Base-by-base conservation (phyloP, 2,888 invertebrate genomes). In the Glyphotaelius pellucidus region DNA sequence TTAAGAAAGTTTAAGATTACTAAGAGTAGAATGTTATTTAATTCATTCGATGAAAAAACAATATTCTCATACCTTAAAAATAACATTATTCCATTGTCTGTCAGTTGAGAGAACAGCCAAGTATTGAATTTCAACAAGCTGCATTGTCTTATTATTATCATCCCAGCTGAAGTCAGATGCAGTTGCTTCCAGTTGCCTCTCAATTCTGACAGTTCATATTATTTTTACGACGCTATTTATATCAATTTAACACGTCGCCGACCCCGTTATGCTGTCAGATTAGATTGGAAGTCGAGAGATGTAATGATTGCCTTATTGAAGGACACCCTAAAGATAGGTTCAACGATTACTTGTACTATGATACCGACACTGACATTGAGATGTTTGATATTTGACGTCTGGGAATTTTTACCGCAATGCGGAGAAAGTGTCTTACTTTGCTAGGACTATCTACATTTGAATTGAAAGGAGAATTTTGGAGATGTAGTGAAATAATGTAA, bases 381-480 rank as follows among this genome's bases (percentile, higher is more conserved):
- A n/a, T n/a, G 25, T 67, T 67, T 67, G 67, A n/a, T 89, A 80
- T 89, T 89, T 80, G 89, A 89, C 79, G 80, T 89, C 80, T 15
- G 79, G 38, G 80, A 32, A 80, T 80, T 89, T 89, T 80, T 89
- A 89, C 89, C 89, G 89, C 89, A 89, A 31, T 89, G 89, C 89
- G 79, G 81, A 47, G 32, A 67, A 67, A 32, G 80, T 32, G 67
- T 89, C 83, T 83, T 38, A 32, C 19, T 25, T 83, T 83, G 83
- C 35, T 32, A 83, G 35, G 35, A 83, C 83, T 35, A 35, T 35
- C 83, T 19, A 19, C 83, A 35, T 32, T 83, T 83, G 67, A 67
- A 67, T n/a, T 67, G 67, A 67, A 67, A 67, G 25, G 67, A 9
- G 25, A 25, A 25, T 67, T n/a, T 67, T 67, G 9, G 9, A 67